Evolutionary conservation across 2,113 vertebrate species (phyloP), one percentile per base, ranked within the genome.

Genomic region (Herpetotheres cachinnans): DNA sequence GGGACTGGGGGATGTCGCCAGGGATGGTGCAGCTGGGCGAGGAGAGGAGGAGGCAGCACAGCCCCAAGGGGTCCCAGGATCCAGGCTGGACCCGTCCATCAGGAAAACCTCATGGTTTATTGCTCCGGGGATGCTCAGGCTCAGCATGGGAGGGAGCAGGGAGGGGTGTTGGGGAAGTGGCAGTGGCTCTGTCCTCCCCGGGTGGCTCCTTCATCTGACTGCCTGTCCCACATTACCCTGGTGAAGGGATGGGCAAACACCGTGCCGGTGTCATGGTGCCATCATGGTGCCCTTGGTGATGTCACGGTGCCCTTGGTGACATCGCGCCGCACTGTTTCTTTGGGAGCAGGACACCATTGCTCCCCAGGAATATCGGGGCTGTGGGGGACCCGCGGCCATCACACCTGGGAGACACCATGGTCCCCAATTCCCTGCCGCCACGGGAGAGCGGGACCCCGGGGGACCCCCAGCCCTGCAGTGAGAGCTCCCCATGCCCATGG

Each of bases 81-180:
- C 55, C 19, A 25, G 81, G 25, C 40, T 90, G 82, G 78, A 49
- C 13, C 6, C 29, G 5, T 3, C 7, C 4, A 2, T 40, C 36
- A 38, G 67, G 36, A 61, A 70, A 40, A 77, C 30, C 8, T 61
- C 1, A 0, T 34, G 25, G 36, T 16, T 81, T 81, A 30, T 69
- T 44, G 44, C 49, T 59, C 52, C 0, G 2, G 65, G 18, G 20
- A 22, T 66, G 46, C 52, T 71, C 3, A 5, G 36, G 36, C 21
- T 50, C 34, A 62, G 42, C 4, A 0, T 6, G 0, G 6, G 32
- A 17, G n/a, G 42, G 19, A 6, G 4, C 0, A 1, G 0, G 21
- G 32, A 36, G 38, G 5, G 16, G 7, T 42, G 2, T 15, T 65
- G 17, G 16, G 36, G 29, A 40, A 36, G 82, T 93, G 78, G 24